A percentile compares a stretch with the other conserved stretches of the same genome.
These are phyloP conservation scores for Charadrius vociferus DNA, from an alignment of 2,113 vertebrate species.

Conservation along the genomic window DNA sequence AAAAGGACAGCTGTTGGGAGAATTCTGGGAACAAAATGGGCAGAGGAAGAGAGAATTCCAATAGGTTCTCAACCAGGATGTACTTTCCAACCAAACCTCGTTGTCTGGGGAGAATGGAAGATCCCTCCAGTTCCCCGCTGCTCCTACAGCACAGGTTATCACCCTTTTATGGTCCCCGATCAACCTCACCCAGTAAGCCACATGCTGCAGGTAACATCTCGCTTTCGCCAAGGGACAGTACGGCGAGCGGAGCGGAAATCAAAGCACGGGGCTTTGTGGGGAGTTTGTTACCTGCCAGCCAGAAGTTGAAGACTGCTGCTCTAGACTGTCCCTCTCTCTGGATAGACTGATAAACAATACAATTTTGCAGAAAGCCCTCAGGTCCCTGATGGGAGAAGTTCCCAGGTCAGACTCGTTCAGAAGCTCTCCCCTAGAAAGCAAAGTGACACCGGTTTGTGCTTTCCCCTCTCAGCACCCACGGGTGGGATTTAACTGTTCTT, in stretches of 20 bases:
- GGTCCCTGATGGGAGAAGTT: neutral
- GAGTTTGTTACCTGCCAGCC: neutral
- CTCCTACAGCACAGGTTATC: neutral
- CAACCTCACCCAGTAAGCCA: no score
- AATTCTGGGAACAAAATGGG: rapidly evolving
- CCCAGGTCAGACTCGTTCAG: neutral
- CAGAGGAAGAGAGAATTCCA: neutral
- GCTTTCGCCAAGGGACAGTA: rapidly evolving
- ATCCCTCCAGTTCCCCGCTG: neutral
- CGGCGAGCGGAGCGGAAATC: neutral
- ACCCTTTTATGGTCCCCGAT: neutral
- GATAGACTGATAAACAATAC: neutral
- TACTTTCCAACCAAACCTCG: neutral
- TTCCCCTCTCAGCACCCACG: neutral
- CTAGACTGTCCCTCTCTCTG: neutral
- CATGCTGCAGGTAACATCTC: neutral
- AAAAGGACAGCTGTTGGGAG: rapidly evolving
- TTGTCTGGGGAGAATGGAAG: no score
- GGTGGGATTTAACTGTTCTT: neutral
- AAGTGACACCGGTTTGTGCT: neutral
- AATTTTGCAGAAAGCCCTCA: neutral
- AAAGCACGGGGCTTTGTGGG: rapidly evolving
- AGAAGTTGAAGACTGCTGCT: neutral
- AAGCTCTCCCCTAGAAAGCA: neutral
- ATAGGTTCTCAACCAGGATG: rapidly evolving